A percentile compares a stretch with the other conserved stretches of the same genome.
Conservation (phyloP, 2,113 vertebrate genomes). For the Sus scrofa region T2T-Sscrofa CM000823.6:17329501-17330000, state of each 20-base stretch:
- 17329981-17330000: conserved; percentile 15
- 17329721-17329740: too few relatives aligned
- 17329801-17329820: too few relatives aligned
- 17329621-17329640: conserved; percentile 49
- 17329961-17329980: conserved; percentile 29
- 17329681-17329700: too few relatives aligned
- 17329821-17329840: too few relatives aligned
- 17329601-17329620: conserved; percentile 50
- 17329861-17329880: too few relatives aligned
- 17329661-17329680: conserved; percentile 11
- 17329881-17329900: too few relatives aligned
- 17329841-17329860: too few relatives aligned
- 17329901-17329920: neutral
- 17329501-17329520: neutral
- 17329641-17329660: neutral
- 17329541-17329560: neutral
- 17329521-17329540: conserved; percentile 1
- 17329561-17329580: neutral
- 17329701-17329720: too few relatives aligned
- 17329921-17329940: neutral
- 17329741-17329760: too few relatives aligned
- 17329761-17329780: too few relatives aligned
- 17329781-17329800: too few relatives aligned
- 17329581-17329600: neutral
- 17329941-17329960: neutral